A percentile compares a stretch with the other conserved stretches of the same genome.
These are phyloP conservation scores for Ashinkailepas kermadecensis DNA, from an alignment of 2,888 invertebrate species.

Conservation along the genomic window DNA sequence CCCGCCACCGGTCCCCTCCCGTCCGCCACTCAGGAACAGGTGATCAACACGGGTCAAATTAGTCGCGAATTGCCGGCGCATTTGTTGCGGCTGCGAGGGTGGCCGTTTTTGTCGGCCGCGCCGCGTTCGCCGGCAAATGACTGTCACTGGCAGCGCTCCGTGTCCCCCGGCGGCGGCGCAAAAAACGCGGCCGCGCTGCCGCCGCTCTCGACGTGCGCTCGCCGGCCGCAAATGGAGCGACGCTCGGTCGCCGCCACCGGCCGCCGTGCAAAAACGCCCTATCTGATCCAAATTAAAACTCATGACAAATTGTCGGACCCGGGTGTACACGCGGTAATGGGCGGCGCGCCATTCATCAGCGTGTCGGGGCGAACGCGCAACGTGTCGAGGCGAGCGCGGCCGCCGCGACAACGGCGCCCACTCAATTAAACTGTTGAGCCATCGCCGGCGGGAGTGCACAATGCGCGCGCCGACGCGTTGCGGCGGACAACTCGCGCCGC, in stretches of 20 bases:
- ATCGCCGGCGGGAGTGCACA: background rate
- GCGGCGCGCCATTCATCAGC: slow-evolving; percentile 7
- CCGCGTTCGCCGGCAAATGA: background rate
- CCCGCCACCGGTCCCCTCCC: too few species aligned
- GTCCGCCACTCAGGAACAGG: background rate
- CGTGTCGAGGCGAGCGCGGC: background rate
- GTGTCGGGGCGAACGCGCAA: background rate
- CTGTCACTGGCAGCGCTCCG: background rate
- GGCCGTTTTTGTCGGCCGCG: background rate
- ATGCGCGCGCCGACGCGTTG: background rate
- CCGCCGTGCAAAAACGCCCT: background rate
- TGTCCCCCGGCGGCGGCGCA: background rate
- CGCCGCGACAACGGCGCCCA: background rate
- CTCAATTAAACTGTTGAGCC: slow-evolving; percentile 20
- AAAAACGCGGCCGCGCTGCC: background rate
- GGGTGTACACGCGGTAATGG: slow-evolving; percentile 8
- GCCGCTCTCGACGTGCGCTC: background rate
- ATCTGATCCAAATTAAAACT: slow-evolving; percentile 19
- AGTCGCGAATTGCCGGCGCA: background rate
- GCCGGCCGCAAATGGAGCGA: background rate
- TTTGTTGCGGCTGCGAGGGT: background rate
- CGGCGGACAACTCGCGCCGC: background rate
- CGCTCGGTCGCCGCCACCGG: background rate
- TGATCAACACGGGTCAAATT: background rate
- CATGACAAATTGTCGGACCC: slow-evolving; percentile 1